Evolutionary conservation across 2,888 invertebrate genomes (phyloP), one percentile per base, ranked within the genome.

Genomic region (Euphydryas editha): DNA sequence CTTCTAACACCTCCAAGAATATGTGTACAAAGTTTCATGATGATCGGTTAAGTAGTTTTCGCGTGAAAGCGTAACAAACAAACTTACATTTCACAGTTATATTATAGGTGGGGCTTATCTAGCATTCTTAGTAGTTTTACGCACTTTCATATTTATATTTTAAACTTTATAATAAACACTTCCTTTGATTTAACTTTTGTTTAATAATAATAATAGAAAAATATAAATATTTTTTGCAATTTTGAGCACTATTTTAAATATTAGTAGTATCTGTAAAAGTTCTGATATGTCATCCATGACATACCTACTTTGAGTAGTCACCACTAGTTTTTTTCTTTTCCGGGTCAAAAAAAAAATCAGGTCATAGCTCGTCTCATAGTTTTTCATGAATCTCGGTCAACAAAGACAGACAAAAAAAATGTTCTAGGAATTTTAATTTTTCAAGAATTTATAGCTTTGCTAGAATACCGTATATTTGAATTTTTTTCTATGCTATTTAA

Each of bases 381-480:
- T 51, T 51, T 51, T 21, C 49, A 51, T 24, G 49, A 51, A 51
- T 51, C 24, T 51, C 49, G 49, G 49, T 51, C 49, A 51, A 51
- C 49, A 51, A 51, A 51, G 49, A 24, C 24, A 1, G 15, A 51
- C 49, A 51, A 51, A 51, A 47, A 47, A 47, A 51, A 13, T 51
- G 21, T 21, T 49, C 21, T 24, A 24, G 49, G 24, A 51, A 24
- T 24, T 51, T 51, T 24, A 0, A 51, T n/a, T 51, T 51, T 49
- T 49, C 15, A 51, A 51, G 15, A 24, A 24, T 24, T 51, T 51
- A 47, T 24, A n/a, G 49, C 15, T 51, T 49, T 8, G 24, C n/a
- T 7, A n/a, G 49, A 51, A n/a, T 51, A n/a, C 24, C 15, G 21
- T 8, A 8, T 30, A 30, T 24, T 51, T 49, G 49, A 39, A 39